Evolutionary conservation across 2,888 invertebrate species (phyloP).

Genomic region (Odontocolon sp.): DNA sequence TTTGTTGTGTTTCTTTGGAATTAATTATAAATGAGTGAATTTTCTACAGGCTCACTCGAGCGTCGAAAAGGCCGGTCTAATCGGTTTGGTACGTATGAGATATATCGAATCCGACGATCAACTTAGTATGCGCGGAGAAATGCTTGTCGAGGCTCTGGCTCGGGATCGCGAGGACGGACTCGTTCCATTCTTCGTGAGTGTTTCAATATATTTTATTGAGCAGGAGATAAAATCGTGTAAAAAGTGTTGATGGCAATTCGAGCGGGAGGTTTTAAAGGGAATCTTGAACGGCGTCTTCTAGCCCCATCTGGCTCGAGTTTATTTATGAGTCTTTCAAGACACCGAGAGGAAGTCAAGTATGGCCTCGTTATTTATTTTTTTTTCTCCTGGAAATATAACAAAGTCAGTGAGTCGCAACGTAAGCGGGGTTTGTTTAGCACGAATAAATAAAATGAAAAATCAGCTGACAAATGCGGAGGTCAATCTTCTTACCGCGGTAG

Average conservation of each 20-base stretch:
- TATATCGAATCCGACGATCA: constrained; percentile 95
- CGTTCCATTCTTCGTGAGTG: constrained; percentile 95
- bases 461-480: constrained; percentile 1
- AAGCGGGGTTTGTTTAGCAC: background rate
- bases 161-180: constrained; percentile 91
- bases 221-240: too few relatives aligned
- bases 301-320: constrained; percentile 43
- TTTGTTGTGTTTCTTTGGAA: too few relatives aligned
- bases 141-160: constrained; percentile 89
- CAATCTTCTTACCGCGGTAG: constrained; percentile 58
- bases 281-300: background rate
- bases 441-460: constrained; percentile 13
- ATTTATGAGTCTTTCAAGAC: constrained; percentile 45
- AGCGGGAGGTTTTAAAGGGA: background rate
- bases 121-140: constrained; percentile 91
- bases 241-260: background rate
- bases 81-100: constrained; percentile 95
- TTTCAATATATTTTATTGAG: constrained; percentile 24
- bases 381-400: too few relatives aligned
- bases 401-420: background rate
- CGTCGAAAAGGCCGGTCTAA: constrained; percentile 97
- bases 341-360: constrained; percentile 4
- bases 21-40: constrained; percentile 9
- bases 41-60: constrained; percentile 91
- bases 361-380: too few relatives aligned